These are phyloP conservation scores for Agrenia bidenticulata DNA, from an alignment of 2,888 invertebrate genomes.

Conservation along the genomic window DNA sequence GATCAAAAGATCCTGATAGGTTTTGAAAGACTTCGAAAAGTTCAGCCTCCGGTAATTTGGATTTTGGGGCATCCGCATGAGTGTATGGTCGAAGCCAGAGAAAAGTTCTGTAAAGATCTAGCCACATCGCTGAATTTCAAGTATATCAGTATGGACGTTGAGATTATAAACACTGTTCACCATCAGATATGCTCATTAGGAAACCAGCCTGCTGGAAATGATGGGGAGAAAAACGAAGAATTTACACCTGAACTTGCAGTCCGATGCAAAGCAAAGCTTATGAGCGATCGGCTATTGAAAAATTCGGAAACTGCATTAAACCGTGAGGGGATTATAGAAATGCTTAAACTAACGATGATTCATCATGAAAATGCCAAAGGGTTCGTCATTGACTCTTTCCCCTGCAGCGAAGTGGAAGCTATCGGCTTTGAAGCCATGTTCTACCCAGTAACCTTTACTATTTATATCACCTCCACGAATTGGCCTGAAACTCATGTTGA, in stretches of 20 bases:
- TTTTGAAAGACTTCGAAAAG: background rate
- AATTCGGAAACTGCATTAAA: slow-evolving; percentile 10
- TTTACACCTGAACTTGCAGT: no score
- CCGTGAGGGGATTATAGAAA: slow-evolving; percentile 28
- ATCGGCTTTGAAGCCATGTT: slow-evolving; percentile 36
- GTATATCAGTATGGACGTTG: slow-evolving; percentile 24
- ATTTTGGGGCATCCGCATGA: slow-evolving; percentile 27
- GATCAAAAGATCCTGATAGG: no score
- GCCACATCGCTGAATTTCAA: slow-evolving; percentile 14
- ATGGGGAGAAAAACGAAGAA: no score
- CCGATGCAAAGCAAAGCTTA: no score
- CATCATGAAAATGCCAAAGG: slow-evolving; percentile 39
- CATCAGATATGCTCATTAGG: no score
- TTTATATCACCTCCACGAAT: slow-evolving; percentile 28
- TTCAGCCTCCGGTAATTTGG: slow-evolving; percentile 27
- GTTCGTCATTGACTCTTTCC: slow-evolving; percentile 41
- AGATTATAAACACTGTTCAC: background rate
- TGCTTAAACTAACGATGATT: slow-evolving; percentile 44
- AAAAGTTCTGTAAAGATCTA: slow-evolving; percentile 16
- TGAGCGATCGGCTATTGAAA: no score
- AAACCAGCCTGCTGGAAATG: no score
- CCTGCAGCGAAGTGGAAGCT: slow-evolving; percentile 38
- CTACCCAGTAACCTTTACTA: slow-evolving; percentile 38
- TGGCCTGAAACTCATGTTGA: background rate
- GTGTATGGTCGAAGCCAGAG: background rate